Percentiles rank a stretch among this genome's conserved stretches.
These are phyloP conservation scores for Leptinotarsa peninsularis DNA, from an alignment of 2,888 invertebrate genomes.

Conservation along the genomic window DNA sequence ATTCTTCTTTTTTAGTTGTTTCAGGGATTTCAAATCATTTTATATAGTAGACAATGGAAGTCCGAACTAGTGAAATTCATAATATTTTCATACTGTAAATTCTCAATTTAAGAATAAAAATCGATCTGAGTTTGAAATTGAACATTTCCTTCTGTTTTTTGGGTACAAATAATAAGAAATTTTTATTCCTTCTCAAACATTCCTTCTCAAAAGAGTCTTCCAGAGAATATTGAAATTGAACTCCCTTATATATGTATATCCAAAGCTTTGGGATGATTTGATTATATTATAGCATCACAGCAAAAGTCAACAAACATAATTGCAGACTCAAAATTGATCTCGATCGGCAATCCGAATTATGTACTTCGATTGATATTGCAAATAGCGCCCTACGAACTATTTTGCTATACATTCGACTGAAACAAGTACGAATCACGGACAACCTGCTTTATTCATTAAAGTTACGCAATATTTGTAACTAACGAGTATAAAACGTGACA, in stretches of 20 bases:
- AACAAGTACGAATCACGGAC: background rate
- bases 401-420: background rate
- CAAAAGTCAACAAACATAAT: background rate
- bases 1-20: no score
- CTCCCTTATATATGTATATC: background rate
- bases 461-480: slow-evolving; percentile 7
- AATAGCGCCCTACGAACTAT: background rate
- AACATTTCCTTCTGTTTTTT: no score
- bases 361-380: background rate
- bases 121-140: no score
- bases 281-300: background rate
- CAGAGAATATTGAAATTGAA: no score
- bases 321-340: background rate
- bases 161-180: no score
- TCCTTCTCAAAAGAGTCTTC: no score
- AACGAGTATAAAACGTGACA: background rate
- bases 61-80: no score
- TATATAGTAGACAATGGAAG: no score
- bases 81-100: no score
- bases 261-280: background rate
- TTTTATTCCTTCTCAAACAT: no score
- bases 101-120: no score
- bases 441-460: background rate
- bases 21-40: no score
- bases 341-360: background rate